Conservation (phyloP, 2,113 vertebrate genomes). For the Pteruthius melanotis region DNA sequence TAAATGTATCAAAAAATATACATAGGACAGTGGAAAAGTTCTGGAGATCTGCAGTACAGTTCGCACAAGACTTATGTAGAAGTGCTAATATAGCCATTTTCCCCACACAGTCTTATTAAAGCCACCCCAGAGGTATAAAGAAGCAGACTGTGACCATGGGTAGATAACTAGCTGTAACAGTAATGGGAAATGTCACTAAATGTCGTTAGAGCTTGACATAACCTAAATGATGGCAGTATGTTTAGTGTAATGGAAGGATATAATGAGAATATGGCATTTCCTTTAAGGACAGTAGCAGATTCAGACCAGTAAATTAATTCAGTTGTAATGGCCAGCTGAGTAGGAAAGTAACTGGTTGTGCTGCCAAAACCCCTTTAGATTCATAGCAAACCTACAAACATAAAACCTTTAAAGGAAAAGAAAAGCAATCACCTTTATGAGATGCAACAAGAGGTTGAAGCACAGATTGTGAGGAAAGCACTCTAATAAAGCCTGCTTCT, state of each 20-base stretch:
- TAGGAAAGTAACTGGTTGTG: not conserved
- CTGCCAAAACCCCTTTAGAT: not conserved
- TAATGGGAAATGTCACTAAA: conserved; percentile 42
- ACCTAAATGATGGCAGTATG: not conserved
- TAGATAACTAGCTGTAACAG: not conserved
- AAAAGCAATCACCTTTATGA: not conserved
- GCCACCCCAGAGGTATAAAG: not conserved
- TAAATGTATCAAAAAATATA: not conserved
- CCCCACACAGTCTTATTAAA: not conserved
- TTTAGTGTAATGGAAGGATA: conserved; percentile 8
- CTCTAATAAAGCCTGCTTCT: not conserved
- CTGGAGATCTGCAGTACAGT: not conserved
- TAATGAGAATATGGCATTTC: conserved; percentile 34
- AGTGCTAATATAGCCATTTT: not conserved
- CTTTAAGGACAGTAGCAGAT: conserved; percentile 4
- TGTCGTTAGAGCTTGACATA: conserved; percentile 41
- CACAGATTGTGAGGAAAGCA: not conserved
- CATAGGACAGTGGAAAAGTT: not conserved
- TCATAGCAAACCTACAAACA: not conserved
- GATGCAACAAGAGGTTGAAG: not conserved
- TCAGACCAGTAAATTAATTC: conserved; percentile 27
- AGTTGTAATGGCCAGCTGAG: not conserved
- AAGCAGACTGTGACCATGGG: not conserved
- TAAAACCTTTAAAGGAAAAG: not conserved
- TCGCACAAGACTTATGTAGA: not conserved